A percentile compares a stretch with the other conserved stretches of the same genome.
Conservation (phyloP, 2,113 vertebrate genomes). For the Malurus melanocephalus region DNA sequence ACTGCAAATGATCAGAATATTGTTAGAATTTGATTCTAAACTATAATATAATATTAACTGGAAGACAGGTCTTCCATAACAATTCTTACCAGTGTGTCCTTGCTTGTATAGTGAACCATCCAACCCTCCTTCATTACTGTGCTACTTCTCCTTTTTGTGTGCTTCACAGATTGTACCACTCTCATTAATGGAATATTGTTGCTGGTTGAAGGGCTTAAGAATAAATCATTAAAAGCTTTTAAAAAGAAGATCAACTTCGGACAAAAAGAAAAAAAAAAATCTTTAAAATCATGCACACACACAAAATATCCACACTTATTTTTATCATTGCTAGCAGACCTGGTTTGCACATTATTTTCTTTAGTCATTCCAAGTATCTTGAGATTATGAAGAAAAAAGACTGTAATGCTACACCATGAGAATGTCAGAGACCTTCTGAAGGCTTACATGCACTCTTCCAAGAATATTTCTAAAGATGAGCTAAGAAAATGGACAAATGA, state of each 20-base stretch:
- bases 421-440: neutral
- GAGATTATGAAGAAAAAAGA: neutral
- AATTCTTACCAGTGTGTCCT: conserved; percentile 86
- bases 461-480: neutral
- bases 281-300: neutral
- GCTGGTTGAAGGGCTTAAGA: conserved; percentile 85
- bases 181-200: conserved; percentile 98
- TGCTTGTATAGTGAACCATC: conserved; percentile 97
- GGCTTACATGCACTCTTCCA: neutral
- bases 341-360: neutral
- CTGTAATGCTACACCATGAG: neutral
- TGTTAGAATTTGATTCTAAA: neutral
- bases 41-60: neutral
- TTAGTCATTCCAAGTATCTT: neutral
- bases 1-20: neutral
- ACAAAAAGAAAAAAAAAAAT: neutral
- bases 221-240: conserved; percentile 61
- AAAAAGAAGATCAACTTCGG: conserved; percentile 1
- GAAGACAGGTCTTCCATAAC: neutral
- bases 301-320: neutral
- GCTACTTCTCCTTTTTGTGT: conserved; percentile 94
- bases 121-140: conserved; percentile 93
- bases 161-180: conserved; percentile 93
- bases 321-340: neutral
- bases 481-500: neutral